phyloP scores from a whole-genome alignment of 1,140 invertebrate genomes.

The Macrotrachela quadricornifera region DNA sequence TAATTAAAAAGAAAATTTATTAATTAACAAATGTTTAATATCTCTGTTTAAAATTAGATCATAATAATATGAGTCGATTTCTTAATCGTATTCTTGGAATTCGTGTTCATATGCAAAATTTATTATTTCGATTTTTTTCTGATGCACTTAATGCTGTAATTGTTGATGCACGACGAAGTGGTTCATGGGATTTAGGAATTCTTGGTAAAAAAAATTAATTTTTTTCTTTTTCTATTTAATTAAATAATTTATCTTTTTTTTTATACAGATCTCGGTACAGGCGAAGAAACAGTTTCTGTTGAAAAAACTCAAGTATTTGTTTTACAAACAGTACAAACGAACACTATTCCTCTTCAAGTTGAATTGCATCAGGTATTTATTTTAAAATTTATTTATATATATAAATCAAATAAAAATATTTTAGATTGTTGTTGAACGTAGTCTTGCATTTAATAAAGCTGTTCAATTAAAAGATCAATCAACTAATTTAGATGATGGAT shows the following conservation, averaged over 20 bases:
- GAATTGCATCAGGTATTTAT: no score
- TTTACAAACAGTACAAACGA: slow-evolving; percentile 25
- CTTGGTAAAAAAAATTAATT: slow-evolving; percentile 27
- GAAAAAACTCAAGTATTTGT: slow-evolving; percentile 49
- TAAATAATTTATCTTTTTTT: slow-evolving; percentile 6
- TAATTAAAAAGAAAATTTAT: slow-evolving; percentile 2
- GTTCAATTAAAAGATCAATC: no score
- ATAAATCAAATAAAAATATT: no score
- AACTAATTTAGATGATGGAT: slow-evolving; percentile 51
- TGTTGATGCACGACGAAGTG: slow-evolving; percentile 32
- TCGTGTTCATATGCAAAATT: slow-evolving; percentile 83
- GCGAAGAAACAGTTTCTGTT: slow-evolving; percentile 50
- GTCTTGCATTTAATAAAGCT: no score
- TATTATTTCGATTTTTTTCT: slow-evolving; percentile 88
- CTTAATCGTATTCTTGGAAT: slow-evolving; percentile 89
- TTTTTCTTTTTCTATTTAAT: slow-evolving; percentile 9
- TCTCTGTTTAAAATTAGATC: slow-evolving; percentile 37
- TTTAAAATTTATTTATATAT: no score
- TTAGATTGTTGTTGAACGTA: no score
- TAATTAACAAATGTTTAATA: background rate
- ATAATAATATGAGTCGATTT: slow-evolving; percentile 94
- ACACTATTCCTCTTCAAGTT: slow-evolving; percentile 36
- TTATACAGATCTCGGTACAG: slow-evolving; percentile 56
- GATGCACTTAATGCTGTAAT: slow-evolving; percentile 51
- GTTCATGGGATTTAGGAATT: slow-evolving; percentile 41